These are phyloP conservation scores for Archilochus colubris DNA, from an alignment of 2,113 vertebrate species.

Conservation along the genomic window DNA sequence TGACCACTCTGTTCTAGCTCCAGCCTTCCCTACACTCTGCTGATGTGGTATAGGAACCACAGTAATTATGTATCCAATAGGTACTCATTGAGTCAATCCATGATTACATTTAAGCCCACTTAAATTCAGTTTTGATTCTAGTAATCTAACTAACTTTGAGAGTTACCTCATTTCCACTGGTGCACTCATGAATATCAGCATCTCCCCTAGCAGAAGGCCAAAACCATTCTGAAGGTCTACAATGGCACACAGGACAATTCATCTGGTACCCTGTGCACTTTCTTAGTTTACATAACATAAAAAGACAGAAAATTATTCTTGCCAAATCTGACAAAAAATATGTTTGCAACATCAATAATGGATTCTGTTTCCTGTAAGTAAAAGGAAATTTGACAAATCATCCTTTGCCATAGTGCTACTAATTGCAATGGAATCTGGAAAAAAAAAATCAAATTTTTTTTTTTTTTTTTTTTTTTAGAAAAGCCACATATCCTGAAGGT, in stretches of 20 bases:
- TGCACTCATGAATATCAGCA: not conserved
- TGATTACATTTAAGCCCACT: not conserved
- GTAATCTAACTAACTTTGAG: not conserved
- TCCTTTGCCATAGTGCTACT: constrained; percentile 6
- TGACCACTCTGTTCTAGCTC: not conserved
- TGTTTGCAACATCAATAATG: constrained; percentile 49
- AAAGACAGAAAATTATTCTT: constrained; percentile 41
- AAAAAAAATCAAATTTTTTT: not conserved
- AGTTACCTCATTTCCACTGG: not conserved
- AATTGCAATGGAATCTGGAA: constrained; percentile 21
- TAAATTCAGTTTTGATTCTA: not conserved
- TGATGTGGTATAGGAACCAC: not conserved
- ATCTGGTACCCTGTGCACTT: not conserved
- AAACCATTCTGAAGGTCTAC: not conserved
- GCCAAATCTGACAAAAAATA: constrained; percentile 33
- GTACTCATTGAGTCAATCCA: not conserved
- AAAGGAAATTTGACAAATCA: constrained; percentile 31
- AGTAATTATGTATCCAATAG: not conserved
- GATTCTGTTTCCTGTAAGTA: constrained; percentile 2
- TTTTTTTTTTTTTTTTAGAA: not conserved
- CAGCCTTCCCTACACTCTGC: not conserved
- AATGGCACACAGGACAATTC: not conserved
- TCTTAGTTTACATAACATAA: constrained; percentile 13
- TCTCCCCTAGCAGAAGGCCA: not conserved
- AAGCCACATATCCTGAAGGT: constrained; percentile 34